A percentile compares a stretch with the other conserved stretches of the same genome.
These are phyloP conservation scores for Numida meleagris DNA, from an alignment of 2,113 vertebrate species.

Conservation along the genomic window DNA sequence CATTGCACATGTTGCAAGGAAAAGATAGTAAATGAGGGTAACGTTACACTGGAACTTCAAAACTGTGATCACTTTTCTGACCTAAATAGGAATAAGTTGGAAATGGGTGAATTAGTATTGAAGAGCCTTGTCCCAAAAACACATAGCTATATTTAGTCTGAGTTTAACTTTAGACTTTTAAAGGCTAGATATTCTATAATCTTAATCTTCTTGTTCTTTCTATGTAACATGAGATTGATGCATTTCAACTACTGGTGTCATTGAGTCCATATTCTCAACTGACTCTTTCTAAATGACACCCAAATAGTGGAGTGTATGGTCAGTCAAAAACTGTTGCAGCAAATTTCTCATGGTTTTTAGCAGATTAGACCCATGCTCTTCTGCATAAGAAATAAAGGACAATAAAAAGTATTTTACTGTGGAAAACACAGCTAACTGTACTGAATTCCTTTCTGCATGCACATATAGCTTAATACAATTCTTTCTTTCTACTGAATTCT, in stretches of 20 bases:
- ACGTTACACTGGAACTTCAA: not conserved
- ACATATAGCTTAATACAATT: slow-evolving; percentile 35
- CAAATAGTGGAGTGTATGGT: not conserved
- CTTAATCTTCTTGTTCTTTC: not conserved
- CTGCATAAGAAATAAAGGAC: not conserved
- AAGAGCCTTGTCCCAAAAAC: not conserved
- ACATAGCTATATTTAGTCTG: not conserved
- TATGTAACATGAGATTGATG: accelerated
- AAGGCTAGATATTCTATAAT: not conserved
- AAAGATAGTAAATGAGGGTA: not conserved
- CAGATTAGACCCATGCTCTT: not conserved
- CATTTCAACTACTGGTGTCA: not conserved
- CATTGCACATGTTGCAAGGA: not conserved
- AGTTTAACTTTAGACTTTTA: not conserved
- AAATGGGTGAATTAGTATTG: not conserved
- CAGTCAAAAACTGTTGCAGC: not conserved
- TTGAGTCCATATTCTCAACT: not conserved
- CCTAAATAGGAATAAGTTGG: not conserved
- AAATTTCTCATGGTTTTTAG: not conserved
- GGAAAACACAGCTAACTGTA: slow-evolving; percentile 4
- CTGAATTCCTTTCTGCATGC: not conserved
- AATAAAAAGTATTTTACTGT: slow-evolving; percentile 5
- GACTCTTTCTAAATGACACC: not conserved
- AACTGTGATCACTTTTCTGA: not conserved
- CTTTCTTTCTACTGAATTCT: slow-evolving; percentile 39